Base-by-base conservation (phyloP, 2,888 invertebrate genomes). In the Scrobipalpa atriplicella region DNA sequence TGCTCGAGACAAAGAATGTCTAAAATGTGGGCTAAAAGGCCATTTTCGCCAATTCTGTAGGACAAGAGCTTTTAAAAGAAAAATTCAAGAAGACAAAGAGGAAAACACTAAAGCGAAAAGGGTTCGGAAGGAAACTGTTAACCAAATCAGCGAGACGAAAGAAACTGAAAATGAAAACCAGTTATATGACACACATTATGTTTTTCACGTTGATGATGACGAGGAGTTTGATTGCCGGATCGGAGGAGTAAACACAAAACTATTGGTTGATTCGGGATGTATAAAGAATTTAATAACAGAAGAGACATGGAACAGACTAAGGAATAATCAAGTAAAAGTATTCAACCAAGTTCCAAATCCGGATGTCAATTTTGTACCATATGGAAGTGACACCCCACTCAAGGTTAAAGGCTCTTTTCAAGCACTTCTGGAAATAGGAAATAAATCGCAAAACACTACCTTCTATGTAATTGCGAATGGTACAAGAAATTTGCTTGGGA, bases 201-300 rank as follows among this genome's bases (percentile, higher is more conserved):
- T 63, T 29, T 63, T 63, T 16, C 21, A 63, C 36, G 21, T 63
- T 29, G 36, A 63, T 16, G 63, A 51, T 16, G 63, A 63, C n/a
- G 29, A 7, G 3, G 13, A 1, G 8, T 2, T 63, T 5, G 36
- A 47, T 5, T 63, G 63, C 16, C 6, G 16, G 0, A 16, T 64
- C 1, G 64, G 64, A 38, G 64, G 62, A 47, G 38, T 38, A 11
- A 13, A 47, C 11, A 47, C 16, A 2, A n/a, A 62, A 47, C 29
- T 62, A 43, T n/a, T 62, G 10, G 13, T 62, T 10, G 62, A 62
- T 16, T 62, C 62, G 0, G 62, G 62, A 2, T 47, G 62, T 18
- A 62, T 47, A 18, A 7, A 21, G 1, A 62, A 62, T 29, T 13
- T 62, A n/a, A 47, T 62, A 11, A 62, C 62, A 5, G 62, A 62